Percentiles rank a stretch among this genome's conserved stretches.
Evolutionary conservation across 2,888 invertebrate genomes (phyloP).

Genomic region (Caenorhabditis sulstoni): DNA sequence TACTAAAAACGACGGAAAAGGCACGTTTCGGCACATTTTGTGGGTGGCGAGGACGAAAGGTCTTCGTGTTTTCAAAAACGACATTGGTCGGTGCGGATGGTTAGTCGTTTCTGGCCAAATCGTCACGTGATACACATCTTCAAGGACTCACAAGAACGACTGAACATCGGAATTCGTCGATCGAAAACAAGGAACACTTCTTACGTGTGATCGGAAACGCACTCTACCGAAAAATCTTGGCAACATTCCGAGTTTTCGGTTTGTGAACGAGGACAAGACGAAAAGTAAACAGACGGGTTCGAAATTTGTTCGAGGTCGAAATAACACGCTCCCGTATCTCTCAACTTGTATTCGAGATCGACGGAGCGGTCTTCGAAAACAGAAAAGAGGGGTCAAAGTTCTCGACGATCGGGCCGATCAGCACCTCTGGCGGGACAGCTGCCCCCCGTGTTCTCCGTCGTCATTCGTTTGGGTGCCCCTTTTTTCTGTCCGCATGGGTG

Average conservation of each 20-base stretch:
- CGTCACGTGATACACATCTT: not conserved
- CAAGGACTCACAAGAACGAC: not conserved
- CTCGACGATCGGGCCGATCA: conserved; percentile 14
- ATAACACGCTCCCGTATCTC: not conserved
- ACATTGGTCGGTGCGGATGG: conserved; percentile 26
- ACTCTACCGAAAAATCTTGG: too few species aligned
- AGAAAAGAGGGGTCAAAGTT: conserved; percentile 43
- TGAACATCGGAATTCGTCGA: not conserved
- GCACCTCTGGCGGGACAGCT: conserved; percentile 21
- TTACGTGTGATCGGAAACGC: not conserved
- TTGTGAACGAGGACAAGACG: too few species aligned
- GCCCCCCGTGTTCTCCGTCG: conserved; percentile 23
- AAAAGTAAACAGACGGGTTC: too few species aligned
- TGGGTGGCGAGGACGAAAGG: conserved; percentile 4
- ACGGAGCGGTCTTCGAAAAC: conserved; percentile 3
- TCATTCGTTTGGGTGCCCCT: not conserved
- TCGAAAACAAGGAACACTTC: not conserved
- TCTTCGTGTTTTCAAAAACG: conserved; percentile 22
- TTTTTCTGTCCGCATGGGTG: not conserved
- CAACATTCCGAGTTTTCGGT: too few species aligned
- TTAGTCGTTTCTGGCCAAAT: conserved; percentile 10
- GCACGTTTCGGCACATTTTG: conserved; percentile 37
- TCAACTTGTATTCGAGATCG: not conserved
- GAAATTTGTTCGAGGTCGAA: too few species aligned
- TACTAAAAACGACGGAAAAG: conserved; percentile 2